Percentiles rank a stretch among this genome's conserved stretches.
These are phyloP conservation scores for Synanthedon tipuliformis DNA, from an alignment of 2,888 invertebrate genomes.

Conservation along the genomic window DNA sequence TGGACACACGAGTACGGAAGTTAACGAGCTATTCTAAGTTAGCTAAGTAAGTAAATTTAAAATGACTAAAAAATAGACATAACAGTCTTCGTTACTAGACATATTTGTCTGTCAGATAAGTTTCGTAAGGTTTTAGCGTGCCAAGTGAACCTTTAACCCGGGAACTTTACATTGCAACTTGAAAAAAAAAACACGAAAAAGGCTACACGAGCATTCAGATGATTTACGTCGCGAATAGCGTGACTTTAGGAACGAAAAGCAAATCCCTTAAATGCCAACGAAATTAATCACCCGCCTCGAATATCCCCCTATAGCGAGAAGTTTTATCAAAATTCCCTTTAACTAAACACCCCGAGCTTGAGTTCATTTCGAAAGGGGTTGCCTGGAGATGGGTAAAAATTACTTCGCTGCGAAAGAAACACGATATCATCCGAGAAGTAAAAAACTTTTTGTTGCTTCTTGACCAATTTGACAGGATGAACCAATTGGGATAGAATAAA, in stretches of 20 bases:
- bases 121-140: background rate
- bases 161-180: slow-evolving; percentile 35
- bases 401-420: no score
- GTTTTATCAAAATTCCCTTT: slow-evolving; percentile 30
- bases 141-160: slow-evolving; percentile 14
- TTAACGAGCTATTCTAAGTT: no score
- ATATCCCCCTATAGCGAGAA: slow-evolving; percentile 27
- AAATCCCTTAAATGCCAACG: slow-evolving; percentile 44
- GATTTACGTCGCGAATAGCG: slow-evolving; percentile 46
- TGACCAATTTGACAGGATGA: no score
- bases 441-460: no score
- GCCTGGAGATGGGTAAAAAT: no score
- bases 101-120: background rate
- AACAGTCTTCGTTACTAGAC: background rate
- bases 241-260: slow-evolving; percentile 39
- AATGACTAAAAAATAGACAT: no score
- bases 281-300: slow-evolving; percentile 47
- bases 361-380: slow-evolving; percentile 2
- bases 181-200: slow-evolving; percentile 14
- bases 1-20: no score
- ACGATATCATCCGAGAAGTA: no score
- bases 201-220: slow-evolving; percentile 23
- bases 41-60: no score
- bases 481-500: no score
- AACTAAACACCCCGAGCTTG: slow-evolving; percentile 10